Percentiles rank a stretch among this genome's conserved stretches.
Conservation (phyloP, 2,888 invertebrate species). For the Tinea semifulvella region DNA sequence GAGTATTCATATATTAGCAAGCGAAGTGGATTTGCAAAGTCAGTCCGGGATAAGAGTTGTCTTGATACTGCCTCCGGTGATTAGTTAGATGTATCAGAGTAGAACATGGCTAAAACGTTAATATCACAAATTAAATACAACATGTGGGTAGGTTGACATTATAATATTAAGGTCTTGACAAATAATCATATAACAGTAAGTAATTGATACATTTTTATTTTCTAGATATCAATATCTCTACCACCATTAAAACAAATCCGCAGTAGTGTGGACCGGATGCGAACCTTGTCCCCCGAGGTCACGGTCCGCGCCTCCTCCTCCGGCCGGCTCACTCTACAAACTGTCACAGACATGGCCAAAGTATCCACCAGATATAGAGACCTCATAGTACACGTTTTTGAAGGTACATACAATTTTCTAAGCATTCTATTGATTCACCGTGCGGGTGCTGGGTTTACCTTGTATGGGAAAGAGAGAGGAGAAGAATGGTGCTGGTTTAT, state of each 20-base stretch:
- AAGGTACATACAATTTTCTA: conserved; percentile 34
- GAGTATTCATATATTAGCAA: too few relatives aligned
- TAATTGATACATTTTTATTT: too few relatives aligned
- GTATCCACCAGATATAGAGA: conserved; percentile 84
- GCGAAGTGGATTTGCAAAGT: too few relatives aligned
- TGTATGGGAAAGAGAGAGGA: background rate
- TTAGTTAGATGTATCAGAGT: too few relatives aligned
- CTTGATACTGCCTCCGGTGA: too few relatives aligned
- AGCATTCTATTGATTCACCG: background rate
- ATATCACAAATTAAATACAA: too few relatives aligned
- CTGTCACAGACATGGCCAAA: conserved; percentile 82
- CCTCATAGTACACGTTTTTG: conserved; percentile 71
- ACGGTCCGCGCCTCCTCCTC: conserved; percentile 75
- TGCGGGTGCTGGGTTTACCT: background rate
- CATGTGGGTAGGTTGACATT: too few relatives aligned
- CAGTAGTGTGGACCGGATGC: conserved; percentile 85
- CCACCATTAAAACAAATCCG: conserved; percentile 80
- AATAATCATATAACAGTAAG: too few relatives aligned
- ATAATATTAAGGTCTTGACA: too few relatives aligned
- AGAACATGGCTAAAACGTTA: too few relatives aligned
- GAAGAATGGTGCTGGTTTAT: too few relatives aligned
- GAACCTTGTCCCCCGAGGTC: conserved; percentile 77
- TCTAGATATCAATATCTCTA: conserved; percentile 78
- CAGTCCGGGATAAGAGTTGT: too few relatives aligned
- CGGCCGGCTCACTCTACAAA: conserved; percentile 77